Percentiles rank a stretch among this genome's conserved stretches.
These are phyloP conservation scores for Chlorops oryzae DNA, from an alignment of 1,140 invertebrate species.

Conservation along the genomic window DNA sequence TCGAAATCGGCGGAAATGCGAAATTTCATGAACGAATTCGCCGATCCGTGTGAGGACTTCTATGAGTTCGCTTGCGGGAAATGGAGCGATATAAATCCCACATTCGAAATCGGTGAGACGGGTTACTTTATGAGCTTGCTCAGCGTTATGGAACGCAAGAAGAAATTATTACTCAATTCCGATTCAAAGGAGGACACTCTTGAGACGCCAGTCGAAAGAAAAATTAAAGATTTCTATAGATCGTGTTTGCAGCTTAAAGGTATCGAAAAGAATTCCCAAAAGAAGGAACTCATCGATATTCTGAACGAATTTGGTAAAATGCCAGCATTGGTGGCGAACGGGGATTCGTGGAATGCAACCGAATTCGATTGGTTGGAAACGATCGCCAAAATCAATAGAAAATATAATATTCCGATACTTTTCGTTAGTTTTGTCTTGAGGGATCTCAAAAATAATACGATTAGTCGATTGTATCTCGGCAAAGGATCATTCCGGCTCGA, in stretches of 20 bases:
- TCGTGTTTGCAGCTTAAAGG: slow-evolving; percentile 20
- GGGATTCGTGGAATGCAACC: slow-evolving; percentile 16
- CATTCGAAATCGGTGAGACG: slow-evolving; percentile 17
- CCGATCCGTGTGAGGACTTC: slow-evolving; percentile 58
- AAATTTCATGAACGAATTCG: slow-evolving; percentile 48
- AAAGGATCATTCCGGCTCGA: slow-evolving; percentile 17
- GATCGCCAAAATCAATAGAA: slow-evolving; percentile 15
- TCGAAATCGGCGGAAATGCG: slow-evolving; percentile 29
- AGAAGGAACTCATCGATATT: slow-evolving; percentile 13
- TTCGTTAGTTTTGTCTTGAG: slow-evolving; percentile 19
- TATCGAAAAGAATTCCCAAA: slow-evolving; percentile 9
- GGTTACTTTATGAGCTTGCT: slow-evolving; percentile 31
- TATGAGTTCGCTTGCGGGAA: slow-evolving; percentile 61
- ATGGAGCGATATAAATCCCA: slow-evolving; percentile 50
- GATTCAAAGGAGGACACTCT: not conserved
- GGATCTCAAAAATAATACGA: slow-evolving; percentile 25
- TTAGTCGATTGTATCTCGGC: slow-evolving; percentile 25
- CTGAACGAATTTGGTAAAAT: slow-evolving; percentile 27
- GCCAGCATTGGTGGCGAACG: slow-evolving; percentile 24
- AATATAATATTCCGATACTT: slow-evolving; percentile 21
- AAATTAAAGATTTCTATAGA: slow-evolving; percentile 29
- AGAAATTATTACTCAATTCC: slow-evolving; percentile 18
- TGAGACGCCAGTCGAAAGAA: slow-evolving; percentile 21
- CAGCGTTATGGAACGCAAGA: slow-evolving; percentile 25
- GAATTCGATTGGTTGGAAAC: slow-evolving; percentile 25